Base-by-base conservation (phyloP, 2,888 invertebrate species). In the Elegia similella region DNA sequence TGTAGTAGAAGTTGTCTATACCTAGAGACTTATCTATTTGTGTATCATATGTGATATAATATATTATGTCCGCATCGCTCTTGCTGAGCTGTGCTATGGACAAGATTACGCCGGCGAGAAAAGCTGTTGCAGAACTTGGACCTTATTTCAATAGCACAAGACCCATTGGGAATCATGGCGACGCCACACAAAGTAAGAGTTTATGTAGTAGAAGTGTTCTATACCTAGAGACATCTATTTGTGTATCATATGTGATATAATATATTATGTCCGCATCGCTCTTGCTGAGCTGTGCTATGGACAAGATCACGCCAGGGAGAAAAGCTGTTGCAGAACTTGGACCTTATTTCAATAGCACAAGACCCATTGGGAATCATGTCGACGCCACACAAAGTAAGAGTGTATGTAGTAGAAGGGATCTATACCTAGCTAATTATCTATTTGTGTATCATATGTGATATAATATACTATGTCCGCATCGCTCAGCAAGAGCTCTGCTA, bases 381-480 rank as follows among this genome's bases (percentile, higher is more conserved):
- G 0, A 75, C 69, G 30, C 86, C 90, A 1, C 67, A 77, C 62
- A 42, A 47, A 66, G 89, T 89, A 66, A 64, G 70, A 69, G 38
- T 10, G 8, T 17, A 2, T 17, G 13, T 29, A 13, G 12, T 10
- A 8, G 2, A 32, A n/a, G n/a, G n/a, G n/a, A n/a, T 23, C 23
- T 23, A 23, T 23, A 23, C 23, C n/a, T n/a, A n/a, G n/a, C n/a
- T n/a, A n/a, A n/a, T n/a, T n/a, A n/a, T n/a, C n/a, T n/a, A n/a
- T n/a, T n/a, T n/a, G n/a, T n/a, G n/a, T n/a, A n/a, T n/a, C n/a
- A n/a, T n/a, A n/a, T n/a, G n/a, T n/a, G n/a, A n/a, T n/a, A n/a
- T n/a, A n/a, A n/a, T n/a, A n/a, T n/a, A 89, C 95, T 77, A 71
- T 95, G 66, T 94, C 95, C 0, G 93, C 95, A 0, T 95, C 95